Conservation (phyloP, 2,888 invertebrate species). For the Brachyptera putata region DNA sequence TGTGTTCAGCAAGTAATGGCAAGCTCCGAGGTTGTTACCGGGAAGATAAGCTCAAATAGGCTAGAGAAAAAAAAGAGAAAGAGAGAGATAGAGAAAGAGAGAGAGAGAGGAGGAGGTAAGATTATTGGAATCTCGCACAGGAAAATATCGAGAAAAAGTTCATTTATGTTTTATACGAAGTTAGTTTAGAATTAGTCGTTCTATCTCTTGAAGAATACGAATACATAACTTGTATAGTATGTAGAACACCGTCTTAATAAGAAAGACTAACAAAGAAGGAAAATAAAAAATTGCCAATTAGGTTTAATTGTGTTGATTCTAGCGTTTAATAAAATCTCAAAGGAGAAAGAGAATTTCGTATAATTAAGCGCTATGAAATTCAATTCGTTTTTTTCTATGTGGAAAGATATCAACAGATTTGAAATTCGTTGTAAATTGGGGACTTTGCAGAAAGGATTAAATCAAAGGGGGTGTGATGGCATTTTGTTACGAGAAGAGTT, state of each 20-base stretch:
- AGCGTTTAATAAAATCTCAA: no score
- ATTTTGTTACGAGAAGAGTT: no score
- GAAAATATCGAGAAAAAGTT: slow-evolving; percentile 6
- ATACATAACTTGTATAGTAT: background rate
- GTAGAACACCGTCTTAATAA: no score
- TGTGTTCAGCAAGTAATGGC: slow-evolving; percentile 16
- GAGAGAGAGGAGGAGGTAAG: no score
- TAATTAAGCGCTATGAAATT: background rate
- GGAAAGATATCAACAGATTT: background rate
- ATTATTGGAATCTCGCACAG: slow-evolving; percentile 4
- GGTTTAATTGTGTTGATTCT: slow-evolving; percentile 4
- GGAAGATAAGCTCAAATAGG: slow-evolving; percentile 12
- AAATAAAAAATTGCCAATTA: slow-evolving; percentile 3
- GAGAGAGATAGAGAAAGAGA: no score
- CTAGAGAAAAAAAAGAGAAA: no score
- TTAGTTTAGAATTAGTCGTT: no score
- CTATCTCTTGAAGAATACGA: no score
- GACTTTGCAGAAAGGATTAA: no score
- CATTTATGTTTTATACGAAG: background rate
- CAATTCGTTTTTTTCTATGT: background rate
- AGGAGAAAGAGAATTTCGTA: background rate
- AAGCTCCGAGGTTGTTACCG: slow-evolving; percentile 16
- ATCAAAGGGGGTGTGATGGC: no score
- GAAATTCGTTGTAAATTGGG: no score
- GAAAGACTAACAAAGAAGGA: background rate